Evolutionary conservation across 2,888 invertebrate genomes (phyloP).

Genomic region (Chrysolina americana): DNA sequence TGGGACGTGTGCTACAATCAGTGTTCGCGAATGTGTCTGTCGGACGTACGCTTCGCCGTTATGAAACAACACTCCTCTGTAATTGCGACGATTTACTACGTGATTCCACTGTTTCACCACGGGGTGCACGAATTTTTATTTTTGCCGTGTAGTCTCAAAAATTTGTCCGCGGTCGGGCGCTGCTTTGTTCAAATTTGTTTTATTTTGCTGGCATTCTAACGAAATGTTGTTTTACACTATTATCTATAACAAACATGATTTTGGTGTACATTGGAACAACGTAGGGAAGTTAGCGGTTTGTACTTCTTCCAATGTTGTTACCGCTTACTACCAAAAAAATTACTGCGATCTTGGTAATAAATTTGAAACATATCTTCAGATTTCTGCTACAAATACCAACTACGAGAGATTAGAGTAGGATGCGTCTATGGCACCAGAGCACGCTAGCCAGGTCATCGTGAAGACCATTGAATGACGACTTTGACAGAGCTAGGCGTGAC

Average conservation of each 20-base stretch:
- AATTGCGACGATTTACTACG: constrained; percentile 48
- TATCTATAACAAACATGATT: not conserved
- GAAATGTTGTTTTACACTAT: not conserved
- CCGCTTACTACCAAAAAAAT: too few species aligned
- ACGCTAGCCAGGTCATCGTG: too few species aligned
- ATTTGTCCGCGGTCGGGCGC: not conserved
- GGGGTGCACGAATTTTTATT: constrained; percentile 23
- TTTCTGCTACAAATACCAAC: too few species aligned
- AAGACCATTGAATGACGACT: too few species aligned
- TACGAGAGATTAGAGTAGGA: too few species aligned
- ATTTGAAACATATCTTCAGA: too few species aligned
- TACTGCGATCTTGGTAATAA: too few species aligned
- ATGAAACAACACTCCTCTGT: constrained; percentile 48
- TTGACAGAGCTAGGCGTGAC: too few species aligned
- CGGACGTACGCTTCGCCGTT: constrained; percentile 37
- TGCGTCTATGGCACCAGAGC: too few species aligned
- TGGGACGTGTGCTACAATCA: constrained; percentile 54
- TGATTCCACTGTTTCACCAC: constrained; percentile 37
- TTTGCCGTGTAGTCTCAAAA: constrained; percentile 9
- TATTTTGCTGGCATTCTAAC: not conserved
- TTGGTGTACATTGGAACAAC: too few species aligned
- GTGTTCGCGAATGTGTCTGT: constrained; percentile 41
- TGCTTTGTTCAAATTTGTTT: not conserved
- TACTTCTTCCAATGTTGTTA: too few species aligned
- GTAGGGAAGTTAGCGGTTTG: not conserved